These are phyloP conservation scores for Microcebus murinus DNA, from an alignment of 2,113 vertebrate species.

Conservation along the genomic window DNA sequence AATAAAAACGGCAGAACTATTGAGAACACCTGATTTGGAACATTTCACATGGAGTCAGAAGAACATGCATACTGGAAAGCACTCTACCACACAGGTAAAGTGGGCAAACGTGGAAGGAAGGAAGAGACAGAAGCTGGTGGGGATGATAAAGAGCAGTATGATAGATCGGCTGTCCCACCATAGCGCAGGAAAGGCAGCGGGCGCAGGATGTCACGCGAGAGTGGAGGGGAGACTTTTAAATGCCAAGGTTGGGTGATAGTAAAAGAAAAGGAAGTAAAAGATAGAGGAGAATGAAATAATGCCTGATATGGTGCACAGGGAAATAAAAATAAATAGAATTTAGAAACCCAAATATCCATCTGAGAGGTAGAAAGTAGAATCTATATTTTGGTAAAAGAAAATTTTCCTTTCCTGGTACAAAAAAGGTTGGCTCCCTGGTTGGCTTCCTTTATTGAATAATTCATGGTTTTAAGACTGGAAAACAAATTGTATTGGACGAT, in stretches of 20 bases:
- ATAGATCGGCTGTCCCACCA: neutral
- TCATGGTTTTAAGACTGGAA: neutral
- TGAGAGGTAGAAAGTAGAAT: neutral
- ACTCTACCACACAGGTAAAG: too few species aligned
- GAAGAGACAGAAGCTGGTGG: neutral
- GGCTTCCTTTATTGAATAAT: neutral
- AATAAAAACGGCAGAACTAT: too few species aligned
- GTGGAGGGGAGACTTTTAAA: neutral
- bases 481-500: neutral
- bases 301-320: neutral
- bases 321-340: neutral
- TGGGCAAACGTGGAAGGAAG: neutral
- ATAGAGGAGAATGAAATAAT: neutral
- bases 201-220: too few species aligned
- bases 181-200: neutral
- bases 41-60: fast-evolving
- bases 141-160: too few species aligned
- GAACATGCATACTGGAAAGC: fast-evolving
- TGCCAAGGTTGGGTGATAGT: neutral
- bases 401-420: neutral
- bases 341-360: neutral
- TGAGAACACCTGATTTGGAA: neutral
- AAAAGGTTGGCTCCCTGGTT: neutral
- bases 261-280: neutral
- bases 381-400: neutral